phyloP scores from a whole-genome alignment of 2,888 invertebrate genomes.

The Ethmia dodecea region DNA sequence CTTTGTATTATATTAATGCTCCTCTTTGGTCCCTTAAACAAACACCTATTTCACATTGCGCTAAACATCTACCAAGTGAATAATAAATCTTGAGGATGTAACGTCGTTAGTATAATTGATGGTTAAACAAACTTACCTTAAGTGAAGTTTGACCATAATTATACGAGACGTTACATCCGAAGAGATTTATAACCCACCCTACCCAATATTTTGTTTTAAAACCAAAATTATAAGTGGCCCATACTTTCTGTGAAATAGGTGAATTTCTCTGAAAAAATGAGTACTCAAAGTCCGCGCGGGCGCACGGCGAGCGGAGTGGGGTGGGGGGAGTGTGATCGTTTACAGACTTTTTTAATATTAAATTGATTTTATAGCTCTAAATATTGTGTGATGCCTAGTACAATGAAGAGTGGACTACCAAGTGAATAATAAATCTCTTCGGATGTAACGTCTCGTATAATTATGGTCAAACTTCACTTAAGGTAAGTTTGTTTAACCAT shows the following conservation, averaged over 20 bases:
- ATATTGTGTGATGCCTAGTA: slow-evolving; percentile 6
- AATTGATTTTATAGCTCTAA: not conserved
- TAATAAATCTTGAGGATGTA: slow-evolving; percentile 10
- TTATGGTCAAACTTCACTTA: not conserved
- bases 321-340: not conserved
- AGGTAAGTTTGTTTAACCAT: not conserved
- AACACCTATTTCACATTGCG: slow-evolving; percentile 1
- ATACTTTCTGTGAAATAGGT: not conserved
- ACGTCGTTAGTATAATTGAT: slow-evolving; percentile 6
- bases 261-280: slow-evolving; percentile 6
- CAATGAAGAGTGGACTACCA: slow-evolving; percentile 5
- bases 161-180: slow-evolving; percentile 6
- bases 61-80: slow-evolving; percentile 7
- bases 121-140: slow-evolving; percentile 6
- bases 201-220: not conserved
- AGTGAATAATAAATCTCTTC: not conserved
- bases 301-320: not conserved
- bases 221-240: not conserved
- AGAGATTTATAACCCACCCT: slow-evolving; percentile 2
- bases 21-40: not conserved
- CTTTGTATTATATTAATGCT: no score
- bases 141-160: slow-evolving; percentile 3
- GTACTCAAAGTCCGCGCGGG: not conserved
- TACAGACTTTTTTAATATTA: slow-evolving; percentile 3
- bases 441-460: not conserved